Percentiles rank a stretch among this genome's conserved stretches.
These are phyloP conservation scores for Brotula barbata DNA, from an alignment of 2,797 vertebrate species.

Conservation along the genomic window DNA sequence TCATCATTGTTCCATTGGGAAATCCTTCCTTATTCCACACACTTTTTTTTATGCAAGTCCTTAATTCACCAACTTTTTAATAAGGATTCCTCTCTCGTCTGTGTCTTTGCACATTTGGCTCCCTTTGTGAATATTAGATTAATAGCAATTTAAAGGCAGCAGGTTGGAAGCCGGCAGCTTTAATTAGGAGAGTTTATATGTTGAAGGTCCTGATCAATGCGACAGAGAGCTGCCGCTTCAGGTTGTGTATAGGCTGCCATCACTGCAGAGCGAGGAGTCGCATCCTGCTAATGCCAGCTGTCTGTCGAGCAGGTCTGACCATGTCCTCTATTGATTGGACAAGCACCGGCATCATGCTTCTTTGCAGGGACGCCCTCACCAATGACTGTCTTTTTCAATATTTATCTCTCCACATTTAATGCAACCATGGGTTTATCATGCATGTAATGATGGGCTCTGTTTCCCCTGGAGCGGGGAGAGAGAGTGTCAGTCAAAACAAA, in stretches of 20 bases:
- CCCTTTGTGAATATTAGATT: constrained; percentile 70
- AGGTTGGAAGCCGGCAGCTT: constrained; percentile 51
- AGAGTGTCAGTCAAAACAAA: constrained; percentile 3
- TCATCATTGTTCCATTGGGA: background rate
- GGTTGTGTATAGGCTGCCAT: constrained; percentile 5
- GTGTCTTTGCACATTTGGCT: constrained; percentile 47
- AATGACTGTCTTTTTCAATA: constrained; percentile 11
- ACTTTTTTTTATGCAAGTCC: constrained; percentile 30
- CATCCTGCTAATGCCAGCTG: constrained; percentile 28
- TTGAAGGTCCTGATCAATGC: constrained; percentile 56
- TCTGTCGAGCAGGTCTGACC: background rate
- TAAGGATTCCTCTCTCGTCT: constrained; percentile 35
- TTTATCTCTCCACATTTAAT: background rate
- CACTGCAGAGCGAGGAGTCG: constrained; percentile 31
- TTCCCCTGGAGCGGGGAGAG: background rate
- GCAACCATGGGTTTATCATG: background rate
- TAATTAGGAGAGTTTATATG: constrained; percentile 59
- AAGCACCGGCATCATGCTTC: constrained; percentile 22
- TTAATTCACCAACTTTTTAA: constrained; percentile 63
- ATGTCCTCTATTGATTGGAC: constrained; percentile 41
- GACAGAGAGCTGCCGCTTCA: constrained; percentile 18
- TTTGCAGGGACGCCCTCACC: constrained; percentile 20
- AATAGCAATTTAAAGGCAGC: constrained; percentile 54
- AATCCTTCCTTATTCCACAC: constrained; percentile 2
- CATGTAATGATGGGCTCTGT: constrained; percentile 20